Evolutionary conservation across 2,113 vertebrate genomes (phyloP).

Genomic region (Amphiprion percula): DNA sequence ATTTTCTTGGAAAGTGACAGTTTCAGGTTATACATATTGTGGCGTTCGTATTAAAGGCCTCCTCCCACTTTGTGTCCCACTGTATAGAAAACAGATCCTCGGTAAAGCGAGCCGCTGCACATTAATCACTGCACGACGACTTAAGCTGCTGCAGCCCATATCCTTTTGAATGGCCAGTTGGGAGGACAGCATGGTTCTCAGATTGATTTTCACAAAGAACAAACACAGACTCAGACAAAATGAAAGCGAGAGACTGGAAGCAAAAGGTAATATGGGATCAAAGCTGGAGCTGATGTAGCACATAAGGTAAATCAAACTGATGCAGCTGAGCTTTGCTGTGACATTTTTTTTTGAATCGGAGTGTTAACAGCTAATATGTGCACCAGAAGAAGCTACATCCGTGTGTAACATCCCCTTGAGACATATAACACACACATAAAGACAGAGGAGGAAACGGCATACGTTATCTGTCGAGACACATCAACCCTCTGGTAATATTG

Average conservation of each 20-base stretch:
- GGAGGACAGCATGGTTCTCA: conserved; percentile 58
- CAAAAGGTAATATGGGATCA: conserved; percentile 51
- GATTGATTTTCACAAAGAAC: conserved; percentile 72
- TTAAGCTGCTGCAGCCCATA: conserved; percentile 56
- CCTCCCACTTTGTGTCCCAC: conserved; percentile 48
- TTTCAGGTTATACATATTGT: conserved; percentile 79
- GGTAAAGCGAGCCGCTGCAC: conserved; percentile 50
- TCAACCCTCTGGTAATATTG: conserved; percentile 48
- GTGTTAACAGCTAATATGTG: conserved; percentile 10
- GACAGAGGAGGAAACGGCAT: conserved; percentile 18
- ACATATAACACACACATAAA: conserved; percentile 13
- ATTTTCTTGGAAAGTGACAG: conserved; percentile 75
- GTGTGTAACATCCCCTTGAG: neutral
- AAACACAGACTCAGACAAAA: conserved; percentile 55
- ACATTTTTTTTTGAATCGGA: conserved; percentile 14
- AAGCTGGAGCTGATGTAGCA: conserved; percentile 39
- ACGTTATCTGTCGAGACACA: conserved; percentile 39
- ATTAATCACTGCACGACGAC: conserved; percentile 73
- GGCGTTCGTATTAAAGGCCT: conserved; percentile 67
- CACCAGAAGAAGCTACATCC: conserved; percentile 1
- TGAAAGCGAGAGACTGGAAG: conserved; percentile 28
- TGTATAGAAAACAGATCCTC: conserved; percentile 64
- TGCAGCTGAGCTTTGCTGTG: conserved; percentile 30
- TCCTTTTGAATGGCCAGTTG: conserved; percentile 54
- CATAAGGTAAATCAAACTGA: conserved; percentile 44